Evolutionary conservation across 2,888 invertebrate species (phyloP), one percentile per base, ranked within the genome.

Genomic region (Ceraclea dissimilis): DNA sequence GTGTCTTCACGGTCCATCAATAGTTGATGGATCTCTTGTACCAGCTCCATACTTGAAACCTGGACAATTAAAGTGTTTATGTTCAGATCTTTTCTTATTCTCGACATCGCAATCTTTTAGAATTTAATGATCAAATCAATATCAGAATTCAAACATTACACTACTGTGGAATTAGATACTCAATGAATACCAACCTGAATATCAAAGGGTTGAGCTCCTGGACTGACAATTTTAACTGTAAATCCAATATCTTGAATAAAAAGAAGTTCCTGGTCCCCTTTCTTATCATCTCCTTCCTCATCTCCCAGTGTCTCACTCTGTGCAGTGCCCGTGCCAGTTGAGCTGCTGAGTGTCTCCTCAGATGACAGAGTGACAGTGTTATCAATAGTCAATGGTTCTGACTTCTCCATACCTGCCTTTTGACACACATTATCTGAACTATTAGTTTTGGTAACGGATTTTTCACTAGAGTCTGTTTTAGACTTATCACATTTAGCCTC

Each of bases 1-100:
- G 98, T 97, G 69, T 98, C 96, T 72, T 99, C 99, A 21, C 97
- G 83, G 70, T 99, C 99, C 93, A 98, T 96, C 51, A 99, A 75
- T 61, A 98, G 80, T 75, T 99, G 98, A 71, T 98, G 97, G 60
- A 99, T 95, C 79, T 99, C 99, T 76, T 90, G 90, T 1, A 99
- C 97, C 63, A 99, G 77, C 71, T 99, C 96, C 90, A 96, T 94
- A 69, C 95, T 94, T 19, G 94, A 95, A 48, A 98, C 90, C 89
- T 90, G 60, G 1, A 62, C n/a, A 62, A 51, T 44, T 34, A 46
- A 33, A 11, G 17, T 16, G 43, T 1, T 16, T 11, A 19, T n/a
- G n/a, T n/a, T n/a, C n/a, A n/a, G n/a, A n/a, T n/a, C n/a, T 18
- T 5, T 48, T 8, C 20, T 20, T 20, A 44, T 44, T 34, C 2